These are phyloP conservation scores for Hydrocynus forskahlii DNA, from an alignment of 2,797 vertebrate species.

Conservation along the genomic window DNA sequence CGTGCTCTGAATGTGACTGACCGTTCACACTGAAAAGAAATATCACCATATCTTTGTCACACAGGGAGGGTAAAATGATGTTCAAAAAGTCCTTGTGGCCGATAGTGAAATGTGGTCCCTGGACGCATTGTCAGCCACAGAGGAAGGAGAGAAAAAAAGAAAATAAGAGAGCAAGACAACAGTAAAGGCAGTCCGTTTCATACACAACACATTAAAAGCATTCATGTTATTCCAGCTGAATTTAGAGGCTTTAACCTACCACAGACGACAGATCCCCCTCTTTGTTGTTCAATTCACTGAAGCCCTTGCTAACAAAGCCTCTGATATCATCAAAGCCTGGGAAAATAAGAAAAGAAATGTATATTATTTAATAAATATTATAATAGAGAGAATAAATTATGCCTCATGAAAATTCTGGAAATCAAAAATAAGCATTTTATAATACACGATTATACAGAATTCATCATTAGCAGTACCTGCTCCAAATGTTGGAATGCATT, in stretches of 20 bases:
- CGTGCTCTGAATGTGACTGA: constrained; percentile 41
- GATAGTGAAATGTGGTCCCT: constrained; percentile 77
- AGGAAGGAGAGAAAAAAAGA: neutral
- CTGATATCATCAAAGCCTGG: constrained; percentile 76
- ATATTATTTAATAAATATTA: constrained; percentile 18
- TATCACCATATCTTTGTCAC: constrained; percentile 74
- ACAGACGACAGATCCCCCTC: constrained; percentile 75
- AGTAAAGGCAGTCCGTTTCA: constrained; percentile 13
- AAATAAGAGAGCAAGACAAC: constrained; percentile 3
- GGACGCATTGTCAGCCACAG: neutral
- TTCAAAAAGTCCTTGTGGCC: constrained; percentile 77
- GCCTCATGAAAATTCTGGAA: constrained; percentile 4
- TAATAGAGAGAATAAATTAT: constrained; percentile 1
- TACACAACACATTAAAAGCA: neutral
- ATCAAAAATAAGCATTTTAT: neutral
- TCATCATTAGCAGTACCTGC: constrained; percentile 69
- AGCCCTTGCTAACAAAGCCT: constrained; percentile 80
- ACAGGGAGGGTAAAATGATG: constrained; percentile 71
- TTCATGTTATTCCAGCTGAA: constrained; percentile 32
- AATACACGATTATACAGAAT: neutral
- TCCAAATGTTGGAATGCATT: constrained; percentile 81
- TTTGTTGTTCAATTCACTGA: constrained; percentile 75
- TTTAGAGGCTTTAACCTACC: constrained; percentile 63
- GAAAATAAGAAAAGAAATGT: constrained; percentile 11
- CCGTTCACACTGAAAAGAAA: constrained; percentile 77